Base-by-base conservation (phyloP, 2,888 invertebrate species). In the Limulus polyphemus region DNA sequence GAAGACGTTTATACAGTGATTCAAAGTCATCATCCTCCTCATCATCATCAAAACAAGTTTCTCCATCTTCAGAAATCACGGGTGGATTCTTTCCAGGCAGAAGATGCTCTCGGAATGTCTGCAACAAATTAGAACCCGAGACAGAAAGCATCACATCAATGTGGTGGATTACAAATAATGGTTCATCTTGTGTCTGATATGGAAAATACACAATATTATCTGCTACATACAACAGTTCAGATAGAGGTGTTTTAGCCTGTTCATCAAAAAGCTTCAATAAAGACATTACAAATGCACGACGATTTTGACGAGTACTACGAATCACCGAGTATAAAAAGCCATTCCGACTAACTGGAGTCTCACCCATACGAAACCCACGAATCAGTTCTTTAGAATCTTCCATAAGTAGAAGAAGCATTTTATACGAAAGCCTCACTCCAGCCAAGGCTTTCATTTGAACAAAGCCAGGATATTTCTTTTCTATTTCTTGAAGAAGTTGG, bases 201-300 rank as follows among this genome's bases (percentile, higher is more conserved):
- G 97, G 92, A 79, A 99, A 98, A 78, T 94, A 97, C 65, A 97
- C 94, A 76, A 99, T 82, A 81, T 99, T 99, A 80, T 99, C 99
- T 47, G 95, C 92, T 76, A 98, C 83, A 79, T 92, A 99, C 74
- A 99, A 81, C 87, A 98, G 89, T 80, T 97, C 94, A 70, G 87
- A 87, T 73, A 99, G 80, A 69, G 88, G 87, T 49, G 90, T 88
- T 77, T 88, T 90, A 83, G 69, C 67, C 57, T 71, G 74, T 75
- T 95, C 95, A 78, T 98, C 97, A 77, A 97, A 97, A 76, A 94
- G 91, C 76, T 94, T 94, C 67, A 95, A 83, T 73, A 98, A 83
- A 60, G 90, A 89, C 71, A 89, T 82, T 51, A 93, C 86, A 71
- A 98, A 83, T 58, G 93, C 97, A 74, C 97, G 83, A 73, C 98